Percentiles rank a stretch among this genome's conserved stretches.
Evolutionary conservation across 2,113 vertebrate genomes (phyloP).

Genomic region (Scomber japonicus): DNA sequence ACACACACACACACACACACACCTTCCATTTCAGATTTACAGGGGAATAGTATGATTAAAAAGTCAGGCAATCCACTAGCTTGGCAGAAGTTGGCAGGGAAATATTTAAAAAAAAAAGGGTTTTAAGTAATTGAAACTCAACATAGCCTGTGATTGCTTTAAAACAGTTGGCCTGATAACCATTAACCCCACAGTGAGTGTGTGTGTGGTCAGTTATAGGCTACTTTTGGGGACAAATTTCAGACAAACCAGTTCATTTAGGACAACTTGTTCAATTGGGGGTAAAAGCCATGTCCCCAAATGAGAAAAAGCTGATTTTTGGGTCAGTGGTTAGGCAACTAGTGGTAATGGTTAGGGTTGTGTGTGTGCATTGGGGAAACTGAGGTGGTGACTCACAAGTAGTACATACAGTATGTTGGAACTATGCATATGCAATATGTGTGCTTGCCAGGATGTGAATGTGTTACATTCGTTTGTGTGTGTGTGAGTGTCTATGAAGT

Average conservation of each 20-base stretch:
- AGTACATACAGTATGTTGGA: neutral
- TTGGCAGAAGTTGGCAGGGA: conserved; percentile 64
- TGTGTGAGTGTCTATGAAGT: conserved; percentile 24
- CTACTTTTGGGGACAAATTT: no score
- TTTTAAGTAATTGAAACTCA: conserved; percentile 78
- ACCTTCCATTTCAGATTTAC: conserved; percentile 49
- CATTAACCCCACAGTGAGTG: conserved; percentile 84
- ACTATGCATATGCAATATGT: conserved; percentile 22
- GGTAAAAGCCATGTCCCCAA: no score
- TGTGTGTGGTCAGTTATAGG: neutral
- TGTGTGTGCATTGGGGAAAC: neutral
- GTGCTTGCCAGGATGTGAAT: conserved; percentile 2
- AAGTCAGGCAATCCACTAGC: conserved; percentile 64
- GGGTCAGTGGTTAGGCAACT: no score
- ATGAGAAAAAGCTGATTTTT: no score
- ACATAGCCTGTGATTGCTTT: conserved; percentile 82
- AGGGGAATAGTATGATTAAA: conserved; percentile 44
- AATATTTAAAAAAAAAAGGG: conserved; percentile 55
- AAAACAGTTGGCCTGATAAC: conserved; percentile 85
- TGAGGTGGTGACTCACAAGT: neutral
- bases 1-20: neutral
- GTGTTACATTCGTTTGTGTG: conserved; percentile 28
- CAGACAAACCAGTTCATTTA: no score
- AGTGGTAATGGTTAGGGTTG: no score
- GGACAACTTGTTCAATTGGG: no score